A percentile compares a stretch with the other conserved stretches of the same genome.
These are phyloP conservation scores for Epinephelus cyanopodus DNA, from an alignment of 2,113 vertebrate species.

Conservation along the genomic window DNA sequence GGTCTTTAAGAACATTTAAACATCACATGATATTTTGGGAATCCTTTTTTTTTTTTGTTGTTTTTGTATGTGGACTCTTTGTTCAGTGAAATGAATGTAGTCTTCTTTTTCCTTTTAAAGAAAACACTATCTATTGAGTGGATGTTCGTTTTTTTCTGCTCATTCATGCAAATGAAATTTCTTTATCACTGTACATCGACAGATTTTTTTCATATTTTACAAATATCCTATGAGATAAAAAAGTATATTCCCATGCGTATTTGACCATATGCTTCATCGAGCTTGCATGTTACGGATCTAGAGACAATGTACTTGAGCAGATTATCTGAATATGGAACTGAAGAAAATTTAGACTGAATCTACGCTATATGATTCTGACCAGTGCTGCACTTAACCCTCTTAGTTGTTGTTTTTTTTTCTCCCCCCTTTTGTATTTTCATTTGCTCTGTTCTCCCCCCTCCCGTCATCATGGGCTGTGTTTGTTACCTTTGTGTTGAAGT, in stretches of 20 bases:
- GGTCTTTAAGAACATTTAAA: conserved; percentile 88
- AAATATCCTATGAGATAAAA: conserved; percentile 89
- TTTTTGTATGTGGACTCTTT: conserved; percentile 88
- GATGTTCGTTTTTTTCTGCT: conserved; percentile 82
- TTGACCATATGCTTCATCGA: conserved; percentile 89
- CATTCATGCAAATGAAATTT: conserved; percentile 86
- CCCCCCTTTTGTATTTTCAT: conserved; percentile 71
- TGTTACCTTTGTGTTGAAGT: conserved; percentile 81
- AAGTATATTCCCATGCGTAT: conserved; percentile 91
- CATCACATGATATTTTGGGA: conserved; percentile 87
- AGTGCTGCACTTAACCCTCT: conserved; percentile 91
- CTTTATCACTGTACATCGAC: conserved; percentile 86
- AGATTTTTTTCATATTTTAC: conserved; percentile 89
- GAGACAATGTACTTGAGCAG: conserved; percentile 89
- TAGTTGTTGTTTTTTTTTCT: conserved; percentile 47
- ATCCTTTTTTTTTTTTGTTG: conserved; percentile 37
- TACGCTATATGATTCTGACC: conserved; percentile 89
- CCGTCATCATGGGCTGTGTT: conserved; percentile 76
- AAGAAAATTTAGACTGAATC: conserved; percentile 80
- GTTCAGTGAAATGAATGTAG: conserved; percentile 91
- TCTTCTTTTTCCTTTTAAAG: conserved; percentile 73
- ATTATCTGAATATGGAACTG: conserved; percentile 85
- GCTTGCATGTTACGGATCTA: conserved; percentile 92
- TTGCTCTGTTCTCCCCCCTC: conserved; percentile 35
- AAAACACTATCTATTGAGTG: conserved; percentile 87